A percentile compares a stretch with the other conserved stretches of the same genome.
These are phyloP conservation scores for Orthonychiurus folsomi DNA, from an alignment of 2,888 invertebrate species.

Conservation along the genomic window DNA sequence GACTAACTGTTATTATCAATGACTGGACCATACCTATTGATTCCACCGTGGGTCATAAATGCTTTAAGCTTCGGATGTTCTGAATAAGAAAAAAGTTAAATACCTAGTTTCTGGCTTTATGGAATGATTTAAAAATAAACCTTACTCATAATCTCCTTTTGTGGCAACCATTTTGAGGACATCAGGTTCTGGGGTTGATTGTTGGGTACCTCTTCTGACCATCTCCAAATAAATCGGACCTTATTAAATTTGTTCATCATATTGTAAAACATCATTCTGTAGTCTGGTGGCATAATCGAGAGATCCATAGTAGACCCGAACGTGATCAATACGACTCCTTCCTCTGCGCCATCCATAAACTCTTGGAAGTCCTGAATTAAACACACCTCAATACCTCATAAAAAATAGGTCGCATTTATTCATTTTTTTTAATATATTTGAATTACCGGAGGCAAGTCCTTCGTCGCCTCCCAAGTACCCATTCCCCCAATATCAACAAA, in stretches of 20 bases:
- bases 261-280: slow-evolving; percentile 33
- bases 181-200: slow-evolving; percentile 27
- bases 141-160: slow-evolving; percentile 33
- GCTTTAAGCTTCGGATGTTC: slow-evolving; percentile 32
- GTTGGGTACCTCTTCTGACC: slow-evolving; percentile 33
- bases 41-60: slow-evolving; percentile 36
- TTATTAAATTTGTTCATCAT: slow-evolving; percentile 28
- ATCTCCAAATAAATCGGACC: slow-evolving; percentile 34
- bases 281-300: slow-evolving; percentile 23
- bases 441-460: background rate
- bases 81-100: slow-evolving; percentile 1
- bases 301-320: slow-evolving; percentile 38
- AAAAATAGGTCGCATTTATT: no score
- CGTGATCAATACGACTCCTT: slow-evolving; percentile 35
- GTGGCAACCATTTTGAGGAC: slow-evolving; percentile 38
- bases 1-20: no score
- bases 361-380: slow-evolving; percentile 21
- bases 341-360: slow-evolving; percentile 29
- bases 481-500: slow-evolving; percentile 35
- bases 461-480: slow-evolving; percentile 19
- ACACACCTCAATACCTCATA: no score
- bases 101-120: background rate
- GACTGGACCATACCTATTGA: no score
- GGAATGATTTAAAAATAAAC: background rate
- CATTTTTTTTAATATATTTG: no score